phyloP scores from a whole-genome alignment of 2,888 invertebrate genomes.

The Copidosoma aretas region DNA sequence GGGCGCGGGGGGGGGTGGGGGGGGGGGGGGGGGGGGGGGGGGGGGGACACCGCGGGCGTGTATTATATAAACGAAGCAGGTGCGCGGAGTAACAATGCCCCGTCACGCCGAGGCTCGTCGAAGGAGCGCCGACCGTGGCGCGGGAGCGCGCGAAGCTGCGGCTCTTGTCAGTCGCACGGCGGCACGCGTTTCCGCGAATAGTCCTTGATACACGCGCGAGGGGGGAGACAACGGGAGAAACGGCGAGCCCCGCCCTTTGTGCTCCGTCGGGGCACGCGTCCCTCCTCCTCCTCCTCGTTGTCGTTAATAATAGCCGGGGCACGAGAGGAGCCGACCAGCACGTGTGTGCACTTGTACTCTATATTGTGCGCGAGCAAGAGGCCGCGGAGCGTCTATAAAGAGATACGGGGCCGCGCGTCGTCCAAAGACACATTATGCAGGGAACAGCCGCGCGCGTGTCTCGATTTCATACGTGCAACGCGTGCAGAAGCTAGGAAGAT shows the following conservation, averaged over 20 bases:
- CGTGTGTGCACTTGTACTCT: too few species aligned
- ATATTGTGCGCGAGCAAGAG: too few species aligned
- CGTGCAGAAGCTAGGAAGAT: too few species aligned
- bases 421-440: too few species aligned
- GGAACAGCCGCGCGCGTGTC: too few species aligned
- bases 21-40: too few species aligned
- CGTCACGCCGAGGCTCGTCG: conserved; percentile 14
- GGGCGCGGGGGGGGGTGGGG: too few species aligned
- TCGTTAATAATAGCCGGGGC: conserved; percentile 28
- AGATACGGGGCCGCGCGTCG: conserved; percentile 38
- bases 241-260: neutral
- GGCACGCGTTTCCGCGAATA: too few species aligned
- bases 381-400: neutral
- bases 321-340: neutral
- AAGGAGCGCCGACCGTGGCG: neutral
- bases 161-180: neutral
- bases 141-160: neutral
- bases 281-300: conserved; percentile 1
- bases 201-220: neutral
- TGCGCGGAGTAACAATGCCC: neutral
- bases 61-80: too few species aligned
- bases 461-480: too few species aligned
- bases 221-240: neutral
- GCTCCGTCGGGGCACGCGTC: neutral
- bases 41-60: too few species aligned